Evolutionary conservation across 2,888 invertebrate genomes (phyloP).

Genomic region (Trissolcus japonicus): DNA sequence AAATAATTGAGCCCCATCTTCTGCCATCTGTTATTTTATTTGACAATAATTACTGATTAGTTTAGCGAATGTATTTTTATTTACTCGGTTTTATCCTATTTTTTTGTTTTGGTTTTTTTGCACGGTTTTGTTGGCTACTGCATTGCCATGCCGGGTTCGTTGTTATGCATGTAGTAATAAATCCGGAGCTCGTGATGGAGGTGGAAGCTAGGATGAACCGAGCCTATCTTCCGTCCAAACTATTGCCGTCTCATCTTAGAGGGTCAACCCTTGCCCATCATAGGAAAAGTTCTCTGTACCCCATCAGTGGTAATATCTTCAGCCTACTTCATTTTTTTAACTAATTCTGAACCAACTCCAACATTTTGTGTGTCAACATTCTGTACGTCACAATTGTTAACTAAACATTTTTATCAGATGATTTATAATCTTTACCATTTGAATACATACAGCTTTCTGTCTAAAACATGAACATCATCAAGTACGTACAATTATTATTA

Average conservation of each 20-base stretch:
- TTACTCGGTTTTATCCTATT: slow-evolving; percentile 61
- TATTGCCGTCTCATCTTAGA: slow-evolving; percentile 77
- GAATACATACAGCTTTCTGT: slow-evolving; percentile 39
- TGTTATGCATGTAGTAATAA: slow-evolving; percentile 83
- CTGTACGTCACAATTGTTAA: too few relatives aligned
- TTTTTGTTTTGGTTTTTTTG: slow-evolving; percentile 72
- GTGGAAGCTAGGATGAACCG: slow-evolving; percentile 91
- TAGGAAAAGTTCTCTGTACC: slow-evolving; percentile 75
- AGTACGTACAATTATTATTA: slow-evolving; percentile 29
- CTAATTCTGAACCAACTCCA: background rate
- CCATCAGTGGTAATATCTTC: slow-evolving; percentile 72
- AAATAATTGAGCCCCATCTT: background rate
- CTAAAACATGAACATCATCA: slow-evolving; percentile 29
- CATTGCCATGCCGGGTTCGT: slow-evolving; percentile 66
- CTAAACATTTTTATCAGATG: slow-evolving; percentile 3
- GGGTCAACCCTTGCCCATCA: slow-evolving; percentile 71
- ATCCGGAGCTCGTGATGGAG: slow-evolving; percentile 91
- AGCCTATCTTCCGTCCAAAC: slow-evolving; percentile 82
- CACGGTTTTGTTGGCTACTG: slow-evolving; percentile 74
- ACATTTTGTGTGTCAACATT: slow-evolving; percentile 1
- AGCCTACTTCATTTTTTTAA: slow-evolving; percentile 22
- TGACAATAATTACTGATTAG: background rate
- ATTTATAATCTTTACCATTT: slow-evolving; percentile 7
- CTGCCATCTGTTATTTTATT: slow-evolving; percentile 3
- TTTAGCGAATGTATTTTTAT: slow-evolving; percentile 44